Evolutionary conservation across 2,888 invertebrate genomes (phyloP).

Genomic region (Lasioglossum pauxillum): DNA sequence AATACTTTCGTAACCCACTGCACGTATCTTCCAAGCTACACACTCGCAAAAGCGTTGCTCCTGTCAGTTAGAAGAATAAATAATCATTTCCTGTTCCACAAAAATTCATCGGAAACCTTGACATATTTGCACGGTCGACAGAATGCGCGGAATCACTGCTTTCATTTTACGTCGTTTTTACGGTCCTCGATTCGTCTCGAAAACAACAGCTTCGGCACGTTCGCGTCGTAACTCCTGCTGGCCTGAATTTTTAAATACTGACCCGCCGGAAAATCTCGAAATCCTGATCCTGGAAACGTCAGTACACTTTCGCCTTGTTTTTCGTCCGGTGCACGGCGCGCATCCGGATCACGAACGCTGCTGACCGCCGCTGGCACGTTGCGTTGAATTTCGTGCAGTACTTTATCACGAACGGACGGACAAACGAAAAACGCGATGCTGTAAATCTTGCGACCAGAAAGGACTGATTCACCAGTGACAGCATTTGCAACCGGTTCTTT

Average conservation of each 20-base stretch:
- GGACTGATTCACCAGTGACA: not conserved
- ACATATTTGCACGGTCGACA: conserved; percentile 54
- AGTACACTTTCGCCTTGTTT: conserved; percentile 14
- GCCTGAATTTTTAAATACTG: conserved; percentile 37
- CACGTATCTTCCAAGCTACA: not conserved
- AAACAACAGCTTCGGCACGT: conserved; percentile 18
- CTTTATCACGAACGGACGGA: not conserved
- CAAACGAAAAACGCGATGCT: not conserved
- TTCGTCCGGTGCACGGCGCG: not conserved
- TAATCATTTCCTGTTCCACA: not conserved
- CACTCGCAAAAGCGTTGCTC: too few relatives aligned
- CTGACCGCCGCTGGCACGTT: not conserved
- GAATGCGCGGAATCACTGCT: not conserved
- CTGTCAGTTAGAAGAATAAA: not conserved
- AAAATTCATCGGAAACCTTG: not conserved
- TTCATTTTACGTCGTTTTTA: conserved; percentile 8
- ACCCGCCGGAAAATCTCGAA: conserved; percentile 1
- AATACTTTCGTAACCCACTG: not conserved
- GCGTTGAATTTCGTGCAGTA: not conserved
- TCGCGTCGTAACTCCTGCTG: not conserved
- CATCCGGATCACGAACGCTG: not conserved
- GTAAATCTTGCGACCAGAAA: not conserved
- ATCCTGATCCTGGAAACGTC: conserved; percentile 4
- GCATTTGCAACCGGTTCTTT: not conserved
- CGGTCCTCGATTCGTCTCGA: not conserved